These are phyloP conservation scores for Drosophila helvetica DNA, from an alignment of 2,888 invertebrate species.

Conservation along the genomic window DNA sequence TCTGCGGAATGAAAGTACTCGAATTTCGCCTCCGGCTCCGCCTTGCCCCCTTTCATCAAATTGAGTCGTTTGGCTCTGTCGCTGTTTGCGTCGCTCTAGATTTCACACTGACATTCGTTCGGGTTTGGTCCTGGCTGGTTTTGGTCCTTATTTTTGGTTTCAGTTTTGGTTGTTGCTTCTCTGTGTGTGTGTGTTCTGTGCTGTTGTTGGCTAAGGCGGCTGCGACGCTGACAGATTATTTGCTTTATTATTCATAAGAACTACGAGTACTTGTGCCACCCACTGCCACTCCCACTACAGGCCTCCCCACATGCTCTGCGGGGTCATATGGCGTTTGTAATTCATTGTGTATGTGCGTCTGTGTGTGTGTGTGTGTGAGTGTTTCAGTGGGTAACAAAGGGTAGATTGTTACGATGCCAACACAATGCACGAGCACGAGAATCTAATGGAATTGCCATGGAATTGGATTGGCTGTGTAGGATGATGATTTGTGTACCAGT, in stretches of 20 bases:
- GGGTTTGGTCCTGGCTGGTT: neutral
- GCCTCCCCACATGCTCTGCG: neutral
- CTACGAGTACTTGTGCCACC: constrained; percentile 26
- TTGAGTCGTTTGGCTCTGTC: constrained; percentile 68
- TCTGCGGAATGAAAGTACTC: constrained; percentile 35
- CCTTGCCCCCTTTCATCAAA: constrained; percentile 30
- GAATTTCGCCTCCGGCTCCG: constrained; percentile 27
- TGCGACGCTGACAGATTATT: constrained; percentile 80
- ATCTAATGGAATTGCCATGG: constrained; percentile 24
- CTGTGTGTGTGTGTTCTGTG: constrained; percentile 6
- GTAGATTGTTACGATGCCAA: constrained; percentile 40
- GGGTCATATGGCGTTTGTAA: constrained; percentile 44
- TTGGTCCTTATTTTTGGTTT: neutral
- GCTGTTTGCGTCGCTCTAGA: constrained; percentile 26
- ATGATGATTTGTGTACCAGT: neutral
- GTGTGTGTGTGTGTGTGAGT: too few species aligned
- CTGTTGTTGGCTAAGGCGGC: constrained; percentile 52
- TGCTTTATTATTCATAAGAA: constrained; percentile 80
- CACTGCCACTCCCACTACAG: neutral
- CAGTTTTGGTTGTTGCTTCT: constrained; percentile 7
- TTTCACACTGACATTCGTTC: constrained; percentile 32
- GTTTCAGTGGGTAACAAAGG: constrained; percentile 39
- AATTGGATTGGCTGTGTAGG: constrained; percentile 14
- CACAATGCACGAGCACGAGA: constrained; percentile 20
- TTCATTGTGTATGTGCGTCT: constrained; percentile 28